Conservation (phyloP, 2,797 vertebrate genomes). For the Arctocebus calabarensis region DNA sequence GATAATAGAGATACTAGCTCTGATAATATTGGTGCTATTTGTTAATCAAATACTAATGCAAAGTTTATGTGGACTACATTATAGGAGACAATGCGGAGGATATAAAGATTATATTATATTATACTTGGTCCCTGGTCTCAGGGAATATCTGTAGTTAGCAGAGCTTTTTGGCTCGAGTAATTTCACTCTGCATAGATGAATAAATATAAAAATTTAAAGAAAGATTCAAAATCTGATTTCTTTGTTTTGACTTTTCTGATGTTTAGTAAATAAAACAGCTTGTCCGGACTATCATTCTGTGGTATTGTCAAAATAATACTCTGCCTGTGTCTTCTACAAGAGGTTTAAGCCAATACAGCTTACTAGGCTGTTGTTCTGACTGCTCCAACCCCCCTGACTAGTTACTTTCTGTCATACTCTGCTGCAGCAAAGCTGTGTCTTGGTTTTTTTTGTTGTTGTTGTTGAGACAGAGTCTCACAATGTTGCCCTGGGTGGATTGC, state of each 20-base stretch:
- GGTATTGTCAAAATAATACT: neutral
- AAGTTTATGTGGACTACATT: neutral
- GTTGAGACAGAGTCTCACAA: neutral
- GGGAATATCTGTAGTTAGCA: neutral
- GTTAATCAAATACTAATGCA: neutral
- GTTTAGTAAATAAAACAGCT: neutral
- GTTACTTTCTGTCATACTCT: neutral
- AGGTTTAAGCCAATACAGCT: neutral
- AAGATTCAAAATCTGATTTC: conserved; percentile 13
- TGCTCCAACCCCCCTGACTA: neutral
- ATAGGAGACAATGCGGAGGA: neutral
- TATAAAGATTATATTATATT: neutral
- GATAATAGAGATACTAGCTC: neutral
- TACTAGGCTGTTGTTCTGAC: neutral
- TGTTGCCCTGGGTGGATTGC: neutral
- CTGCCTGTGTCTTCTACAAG: neutral
- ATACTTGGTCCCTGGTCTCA: neutral
- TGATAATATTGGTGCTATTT: neutral
- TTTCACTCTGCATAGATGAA: conserved; percentile 8
- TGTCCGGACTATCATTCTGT: neutral
- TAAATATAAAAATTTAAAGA: conserved; percentile 6
- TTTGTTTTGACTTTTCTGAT: conserved; percentile 20
- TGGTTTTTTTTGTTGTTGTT: neutral
- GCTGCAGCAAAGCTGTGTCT: neutral
- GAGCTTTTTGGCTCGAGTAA: neutral